Evolutionary conservation across 1,140 invertebrate genomes (phyloP).

Genomic region (Drosophila baimaii): DNA sequence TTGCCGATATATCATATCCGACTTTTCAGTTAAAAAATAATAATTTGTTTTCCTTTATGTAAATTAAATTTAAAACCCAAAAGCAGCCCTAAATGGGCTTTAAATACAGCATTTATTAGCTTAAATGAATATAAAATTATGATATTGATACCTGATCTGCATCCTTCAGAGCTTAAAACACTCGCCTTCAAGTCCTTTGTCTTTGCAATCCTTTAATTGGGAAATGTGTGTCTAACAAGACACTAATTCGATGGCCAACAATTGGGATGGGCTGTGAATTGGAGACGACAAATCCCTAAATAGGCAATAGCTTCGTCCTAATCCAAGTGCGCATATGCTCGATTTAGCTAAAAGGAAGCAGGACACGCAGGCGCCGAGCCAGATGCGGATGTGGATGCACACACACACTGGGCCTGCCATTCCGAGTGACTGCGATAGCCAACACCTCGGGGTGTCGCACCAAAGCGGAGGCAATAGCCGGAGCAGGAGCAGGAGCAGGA

Average conservation of each 20-base stretch:
- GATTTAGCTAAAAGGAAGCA: slow-evolving; percentile 40
- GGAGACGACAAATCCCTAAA: slow-evolving; percentile 23
- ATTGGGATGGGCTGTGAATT: slow-evolving; percentile 10
- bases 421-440: slow-evolving; percentile 68
- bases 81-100: too few relatives aligned
- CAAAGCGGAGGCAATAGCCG: slow-evolving; percentile 68
- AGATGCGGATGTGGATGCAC: background rate
- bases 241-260: slow-evolving; percentile 5
- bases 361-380: slow-evolving; percentile 18
- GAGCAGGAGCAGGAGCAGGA: background rate
- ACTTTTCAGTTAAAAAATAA: too few relatives aligned
- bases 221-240: background rate
- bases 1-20: too few relatives aligned
- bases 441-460: slow-evolving; percentile 82
- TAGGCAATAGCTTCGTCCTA: slow-evolving; percentile 33
- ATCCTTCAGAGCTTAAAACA: background rate
- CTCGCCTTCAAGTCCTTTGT: background rate
- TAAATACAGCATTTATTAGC: too few relatives aligned
- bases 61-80: background rate
- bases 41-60: background rate
- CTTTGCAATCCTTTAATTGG: slow-evolving; percentile 11
- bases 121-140: too few relatives aligned
- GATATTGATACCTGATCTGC: background rate
- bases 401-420: slow-evolving; percentile 30
- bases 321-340: slow-evolving; percentile 75